A percentile compares a stretch with the other conserved stretches of the same genome.
Conservation (phyloP, 37 sponge, comb jelly and placozoan species). For the Lycopodina hypogea region DNA sequence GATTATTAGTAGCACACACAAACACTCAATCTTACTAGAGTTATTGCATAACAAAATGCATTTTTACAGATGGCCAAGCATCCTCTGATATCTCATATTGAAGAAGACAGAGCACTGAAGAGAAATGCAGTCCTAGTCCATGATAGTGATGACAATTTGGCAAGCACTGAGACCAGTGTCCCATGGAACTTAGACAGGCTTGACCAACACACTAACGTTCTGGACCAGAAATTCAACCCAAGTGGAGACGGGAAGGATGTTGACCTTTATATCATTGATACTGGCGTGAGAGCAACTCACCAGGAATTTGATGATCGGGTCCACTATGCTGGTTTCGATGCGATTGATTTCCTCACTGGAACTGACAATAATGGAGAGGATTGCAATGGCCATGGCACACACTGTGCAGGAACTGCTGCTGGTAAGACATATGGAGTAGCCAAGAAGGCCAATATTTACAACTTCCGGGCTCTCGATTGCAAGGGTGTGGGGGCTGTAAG, state of each 20-base stretch:
- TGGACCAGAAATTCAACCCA: slow-evolving; percentile 55
- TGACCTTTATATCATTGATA: slow-evolving; percentile 71
- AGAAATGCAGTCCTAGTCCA: not conserved
- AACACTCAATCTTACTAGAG: too few species aligned
- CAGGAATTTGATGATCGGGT: slow-evolving; percentile 66
- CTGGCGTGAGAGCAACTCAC: slow-evolving; percentile 65
- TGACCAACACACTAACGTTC: slow-evolving; percentile 46
- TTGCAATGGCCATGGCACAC: slow-evolving; percentile 81
- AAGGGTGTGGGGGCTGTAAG: slow-evolving; percentile 65
- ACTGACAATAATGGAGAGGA: slow-evolving; percentile 50
- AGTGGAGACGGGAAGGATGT: slow-evolving; percentile 50
- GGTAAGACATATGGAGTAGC: slow-evolving; percentile 75
- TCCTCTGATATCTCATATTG: slow-evolving; percentile 52
- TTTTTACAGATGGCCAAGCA: slow-evolving; percentile 47
- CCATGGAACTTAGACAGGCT: slow-evolving; percentile 78
- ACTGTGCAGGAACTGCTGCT: slow-evolving; percentile 72
- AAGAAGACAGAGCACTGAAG: slow-evolving; percentile 53
- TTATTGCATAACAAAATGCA: too few species aligned
- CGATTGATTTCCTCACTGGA: slow-evolving; percentile 58
- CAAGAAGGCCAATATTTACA: slow-evolving; percentile 56
- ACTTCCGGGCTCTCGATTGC: slow-evolving; percentile 61
- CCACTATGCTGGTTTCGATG: slow-evolving; percentile 70
- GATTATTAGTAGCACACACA: too few species aligned
- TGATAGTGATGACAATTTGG: not conserved
- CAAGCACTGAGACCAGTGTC: not conserved